A percentile compares a stretch with the other conserved stretches of the same genome.
These are phyloP conservation scores for Lindbergichthys nudifrons DNA, from an alignment of 2,797 vertebrate species.

Conservation along the genomic window DNA sequence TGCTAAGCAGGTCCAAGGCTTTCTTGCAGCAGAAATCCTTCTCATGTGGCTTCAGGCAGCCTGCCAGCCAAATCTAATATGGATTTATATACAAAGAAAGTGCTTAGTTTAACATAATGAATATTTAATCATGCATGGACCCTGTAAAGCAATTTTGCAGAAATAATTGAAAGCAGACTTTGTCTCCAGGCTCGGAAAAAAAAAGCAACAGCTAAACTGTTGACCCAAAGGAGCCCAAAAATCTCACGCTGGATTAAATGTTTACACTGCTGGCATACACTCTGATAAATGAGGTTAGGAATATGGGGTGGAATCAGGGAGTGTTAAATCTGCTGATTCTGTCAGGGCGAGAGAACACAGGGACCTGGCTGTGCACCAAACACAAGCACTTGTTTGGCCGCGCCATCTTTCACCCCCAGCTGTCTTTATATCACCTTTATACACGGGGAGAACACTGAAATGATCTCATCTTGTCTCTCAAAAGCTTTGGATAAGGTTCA, in stretches of 20 bases:
- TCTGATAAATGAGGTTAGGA: constrained; percentile 84
- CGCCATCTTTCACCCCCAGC: constrained; percentile 9
- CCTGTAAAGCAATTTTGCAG: constrained; percentile 89
- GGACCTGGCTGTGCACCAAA: constrained; percentile 33
- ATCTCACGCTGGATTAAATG: constrained; percentile 85
- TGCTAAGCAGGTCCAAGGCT: constrained; percentile 75
- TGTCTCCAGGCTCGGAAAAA: constrained; percentile 83
- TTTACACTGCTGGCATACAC: constrained; percentile 85
- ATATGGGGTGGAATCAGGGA: constrained; percentile 76
- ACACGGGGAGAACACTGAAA: no score
- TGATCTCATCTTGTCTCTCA: no score
- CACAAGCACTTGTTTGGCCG: constrained; percentile 46
- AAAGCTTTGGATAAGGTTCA: no score
- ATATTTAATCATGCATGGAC: constrained; percentile 92
- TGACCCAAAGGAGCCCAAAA: constrained; percentile 86
- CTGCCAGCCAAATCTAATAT: constrained; percentile 88
- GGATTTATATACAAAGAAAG: constrained; percentile 92
- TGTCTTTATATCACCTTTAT: constrained; percentile 18
- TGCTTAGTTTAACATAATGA: constrained; percentile 90
- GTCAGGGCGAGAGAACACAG: constrained; percentile 68
- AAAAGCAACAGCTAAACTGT: constrained; percentile 81
- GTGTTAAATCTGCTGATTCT: constrained; percentile 79
- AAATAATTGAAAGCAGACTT: constrained; percentile 93
- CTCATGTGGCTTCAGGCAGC: constrained; percentile 86
- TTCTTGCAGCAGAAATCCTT: constrained; percentile 83